phyloP scores from a whole-genome alignment of 2,888 invertebrate genomes.

The Phaonia tiefii region DNA sequence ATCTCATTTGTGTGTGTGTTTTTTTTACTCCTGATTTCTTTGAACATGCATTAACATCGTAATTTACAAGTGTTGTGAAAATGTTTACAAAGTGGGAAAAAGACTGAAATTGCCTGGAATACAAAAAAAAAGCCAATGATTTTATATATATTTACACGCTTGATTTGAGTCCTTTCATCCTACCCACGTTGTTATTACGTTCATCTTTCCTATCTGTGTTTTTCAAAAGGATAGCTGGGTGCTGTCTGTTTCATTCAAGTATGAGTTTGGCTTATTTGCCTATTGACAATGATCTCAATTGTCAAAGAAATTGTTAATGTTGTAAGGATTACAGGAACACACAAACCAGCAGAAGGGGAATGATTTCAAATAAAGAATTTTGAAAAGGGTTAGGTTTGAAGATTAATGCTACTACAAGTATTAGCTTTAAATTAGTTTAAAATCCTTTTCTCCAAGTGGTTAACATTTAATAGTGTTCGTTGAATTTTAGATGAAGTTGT shows the following conservation, averaged over 20 bases:
- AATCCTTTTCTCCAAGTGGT: no score
- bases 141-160: slow-evolving; percentile 55
- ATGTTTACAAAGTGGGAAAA: slow-evolving; percentile 21
- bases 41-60: slow-evolving; percentile 37
- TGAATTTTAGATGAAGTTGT: no score
- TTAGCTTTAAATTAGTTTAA: no score
- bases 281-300: slow-evolving; percentile 39
- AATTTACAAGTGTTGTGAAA: slow-evolving; percentile 38
- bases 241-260: slow-evolving; percentile 1
- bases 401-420: no score
- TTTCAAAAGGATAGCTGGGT: slow-evolving; percentile 21
- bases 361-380: no score
- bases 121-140: slow-evolving; percentile 26
- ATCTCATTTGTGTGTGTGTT: slow-evolving; percentile 13
- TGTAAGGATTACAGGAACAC: slow-evolving; percentile 13
- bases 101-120: neutral
- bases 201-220: neutral
- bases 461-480: no score
- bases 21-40: slow-evolving; percentile 22
- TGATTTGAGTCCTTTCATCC: slow-evolving; percentile 48
- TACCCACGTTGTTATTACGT: neutral
- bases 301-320: neutral
- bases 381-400: no score
- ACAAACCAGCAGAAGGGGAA: no score
- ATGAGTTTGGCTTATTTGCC: slow-evolving; percentile 44